Percentiles rank a stretch among this genome's conserved stretches.
phyloP scores from a whole-genome alignment of 2,113 vertebrate genomes.

The Setophaga petechia region DNA sequence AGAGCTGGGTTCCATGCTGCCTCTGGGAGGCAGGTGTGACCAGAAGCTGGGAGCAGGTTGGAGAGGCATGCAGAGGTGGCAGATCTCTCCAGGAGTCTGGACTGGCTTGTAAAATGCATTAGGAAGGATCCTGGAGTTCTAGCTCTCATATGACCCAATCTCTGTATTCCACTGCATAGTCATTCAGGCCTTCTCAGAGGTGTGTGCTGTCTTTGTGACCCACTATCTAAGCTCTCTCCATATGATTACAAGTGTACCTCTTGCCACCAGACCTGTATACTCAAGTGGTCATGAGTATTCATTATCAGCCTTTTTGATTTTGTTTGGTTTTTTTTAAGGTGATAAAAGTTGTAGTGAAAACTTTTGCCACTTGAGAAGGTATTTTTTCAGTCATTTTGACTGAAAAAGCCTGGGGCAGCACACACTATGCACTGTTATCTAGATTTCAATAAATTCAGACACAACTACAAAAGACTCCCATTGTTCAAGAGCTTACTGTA shows the following conservation, averaged over 20 bases:
- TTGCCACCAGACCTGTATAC: neutral
- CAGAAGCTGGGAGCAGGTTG: neutral
- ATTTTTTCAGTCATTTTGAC: neutral
- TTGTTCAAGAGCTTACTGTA: neutral
- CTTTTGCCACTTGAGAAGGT: neutral
- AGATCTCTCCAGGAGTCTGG: neutral
- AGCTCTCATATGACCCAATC: neutral
- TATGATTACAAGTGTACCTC: neutral
- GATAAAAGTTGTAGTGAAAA: neutral
- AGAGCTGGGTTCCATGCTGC: neutral
- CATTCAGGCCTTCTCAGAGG: conserved; percentile 14
- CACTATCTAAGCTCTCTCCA: conserved; percentile 13
- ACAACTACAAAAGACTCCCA: neutral
- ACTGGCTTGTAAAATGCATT: neutral
- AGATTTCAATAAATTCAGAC: neutral
- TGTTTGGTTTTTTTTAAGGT: neutral
- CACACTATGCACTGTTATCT: neutral
- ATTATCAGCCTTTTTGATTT: neutral
- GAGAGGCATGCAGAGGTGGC: neutral
- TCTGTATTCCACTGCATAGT: neutral
- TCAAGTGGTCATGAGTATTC: conserved; percentile 23
- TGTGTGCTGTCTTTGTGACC: conserved; percentile 26
- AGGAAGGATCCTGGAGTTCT: neutral
- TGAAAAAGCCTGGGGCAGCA: neutral
- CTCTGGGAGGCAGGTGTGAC: neutral